These are phyloP conservation scores for Corythornis leucogaster DNA, from an alignment of 2,797 vertebrate species.

Conservation along the genomic window DNA sequence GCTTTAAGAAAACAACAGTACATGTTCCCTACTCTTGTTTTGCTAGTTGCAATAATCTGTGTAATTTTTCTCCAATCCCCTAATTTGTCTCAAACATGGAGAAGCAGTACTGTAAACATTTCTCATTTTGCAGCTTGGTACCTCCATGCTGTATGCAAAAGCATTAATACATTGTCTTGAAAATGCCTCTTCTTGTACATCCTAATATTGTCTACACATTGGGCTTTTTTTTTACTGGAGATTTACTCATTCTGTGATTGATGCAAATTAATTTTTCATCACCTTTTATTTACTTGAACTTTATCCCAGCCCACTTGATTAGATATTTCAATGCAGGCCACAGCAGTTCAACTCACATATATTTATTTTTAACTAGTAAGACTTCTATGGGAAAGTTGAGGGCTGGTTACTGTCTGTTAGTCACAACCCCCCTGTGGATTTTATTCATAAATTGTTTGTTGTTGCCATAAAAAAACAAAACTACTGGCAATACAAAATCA, in stretches of 20 bases:
- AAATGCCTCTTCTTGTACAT: not conserved
- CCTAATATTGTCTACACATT: not conserved
- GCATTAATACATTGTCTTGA: not conserved
- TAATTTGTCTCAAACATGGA: not conserved
- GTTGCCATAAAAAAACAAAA: not conserved
- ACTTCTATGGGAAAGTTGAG: constrained; percentile 1
- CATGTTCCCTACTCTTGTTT: not conserved
- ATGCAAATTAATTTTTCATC: not conserved
- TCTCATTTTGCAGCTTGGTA: not conserved
- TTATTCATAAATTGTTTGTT: constrained; percentile 24
- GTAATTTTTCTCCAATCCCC: not conserved
- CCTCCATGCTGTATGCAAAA: not conserved
- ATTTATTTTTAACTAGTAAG: constrained; percentile 19
- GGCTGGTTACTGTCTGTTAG: constrained; percentile 11
- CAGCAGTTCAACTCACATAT: constrained; percentile 14
- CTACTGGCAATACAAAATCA: not conserved
- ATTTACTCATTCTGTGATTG: not conserved
- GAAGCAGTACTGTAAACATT: not conserved
- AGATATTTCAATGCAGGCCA: constrained; percentile 3
- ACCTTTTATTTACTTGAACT: constrained; percentile 2
- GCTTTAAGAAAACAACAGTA: not conserved
- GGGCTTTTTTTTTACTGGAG: not conserved
- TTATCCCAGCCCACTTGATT: not conserved
- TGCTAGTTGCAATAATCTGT: not conserved
- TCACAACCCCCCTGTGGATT: not conserved